Conservation (phyloP, 2,113 vertebrate genomes). For the Rhabdornis inornatus region DNA sequence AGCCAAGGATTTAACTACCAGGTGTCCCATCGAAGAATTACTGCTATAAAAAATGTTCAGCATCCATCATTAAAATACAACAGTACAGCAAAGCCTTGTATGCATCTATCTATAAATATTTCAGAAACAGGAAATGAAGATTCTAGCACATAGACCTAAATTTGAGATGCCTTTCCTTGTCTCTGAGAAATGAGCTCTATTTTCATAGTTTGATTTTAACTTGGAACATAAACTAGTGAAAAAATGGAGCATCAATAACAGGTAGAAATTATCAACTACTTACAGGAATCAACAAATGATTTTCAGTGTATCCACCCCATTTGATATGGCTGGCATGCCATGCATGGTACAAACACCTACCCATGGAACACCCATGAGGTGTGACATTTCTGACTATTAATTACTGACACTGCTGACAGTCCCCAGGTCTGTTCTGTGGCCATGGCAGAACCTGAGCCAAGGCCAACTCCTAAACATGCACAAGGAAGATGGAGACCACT, state of each 20-base stretch:
- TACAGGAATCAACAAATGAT: background rate
- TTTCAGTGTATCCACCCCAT: background rate
- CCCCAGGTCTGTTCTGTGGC: background rate
- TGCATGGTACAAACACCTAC: accelerated
- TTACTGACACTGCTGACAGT: background rate
- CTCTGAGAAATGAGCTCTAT: background rate
- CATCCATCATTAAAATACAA: background rate
- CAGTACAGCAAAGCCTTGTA: background rate
- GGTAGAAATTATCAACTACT: background rate
- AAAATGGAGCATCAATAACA: background rate
- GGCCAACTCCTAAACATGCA: background rate
- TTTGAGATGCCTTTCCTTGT: background rate
- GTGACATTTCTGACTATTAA: background rate
- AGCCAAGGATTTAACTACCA: background rate
- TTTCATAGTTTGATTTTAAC: background rate
- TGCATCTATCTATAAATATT: background rate
- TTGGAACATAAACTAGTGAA: background rate
- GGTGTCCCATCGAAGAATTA: background rate
- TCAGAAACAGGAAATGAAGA: background rate
- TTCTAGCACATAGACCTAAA: background rate
- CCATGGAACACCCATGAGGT: background rate
- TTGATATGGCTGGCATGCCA: background rate
- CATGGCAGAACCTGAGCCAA: background rate
- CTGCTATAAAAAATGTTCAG: background rate
- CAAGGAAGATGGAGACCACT: background rate